Evolutionary conservation across 2,797 vertebrate species (phyloP).

Genomic region (Astyanax mexicanus): DNA sequence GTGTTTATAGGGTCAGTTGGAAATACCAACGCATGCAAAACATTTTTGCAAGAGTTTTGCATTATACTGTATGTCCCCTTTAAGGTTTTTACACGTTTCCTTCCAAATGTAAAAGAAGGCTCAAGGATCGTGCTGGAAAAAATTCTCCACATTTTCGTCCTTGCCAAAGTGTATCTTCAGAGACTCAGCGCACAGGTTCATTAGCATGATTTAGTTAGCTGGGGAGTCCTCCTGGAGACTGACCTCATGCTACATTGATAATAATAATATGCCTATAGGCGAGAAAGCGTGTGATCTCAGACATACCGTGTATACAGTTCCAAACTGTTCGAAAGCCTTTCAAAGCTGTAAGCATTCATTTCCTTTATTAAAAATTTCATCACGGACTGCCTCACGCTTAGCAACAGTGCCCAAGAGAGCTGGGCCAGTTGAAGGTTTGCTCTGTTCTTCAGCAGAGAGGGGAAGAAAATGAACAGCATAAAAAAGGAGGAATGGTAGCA

Average conservation of each 20-base stretch:
- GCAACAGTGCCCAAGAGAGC: not conserved
- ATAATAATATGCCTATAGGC: not conserved
- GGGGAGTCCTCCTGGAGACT: not conserved
- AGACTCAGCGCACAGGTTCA: not conserved
- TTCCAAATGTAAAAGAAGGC: not conserved
- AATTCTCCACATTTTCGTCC: not conserved
- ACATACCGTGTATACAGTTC: not conserved
- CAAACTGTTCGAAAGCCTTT: too few species aligned
- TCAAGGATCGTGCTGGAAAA: not conserved
- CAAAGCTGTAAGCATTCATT: not conserved
- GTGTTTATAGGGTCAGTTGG: too few species aligned
- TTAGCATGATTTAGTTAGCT: not conserved
- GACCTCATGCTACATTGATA: not conserved
- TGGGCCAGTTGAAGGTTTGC: not conserved
- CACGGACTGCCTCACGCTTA: not conserved
- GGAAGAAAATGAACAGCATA: slow-evolving; percentile 9
- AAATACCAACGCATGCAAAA: too few species aligned
- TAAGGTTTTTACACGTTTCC: too few species aligned
- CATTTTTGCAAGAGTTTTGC: too few species aligned
- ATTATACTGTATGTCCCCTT: not conserved
- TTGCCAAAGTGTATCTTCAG: not conserved
- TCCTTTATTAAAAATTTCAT: slow-evolving; percentile 26
- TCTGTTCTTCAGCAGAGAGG: not conserved
- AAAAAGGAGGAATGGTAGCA: slow-evolving; percentile 20
- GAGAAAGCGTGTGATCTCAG: not conserved